Base-by-base conservation (phyloP, 1,140 invertebrate species). In the Frieseomelitta varia region DNA sequence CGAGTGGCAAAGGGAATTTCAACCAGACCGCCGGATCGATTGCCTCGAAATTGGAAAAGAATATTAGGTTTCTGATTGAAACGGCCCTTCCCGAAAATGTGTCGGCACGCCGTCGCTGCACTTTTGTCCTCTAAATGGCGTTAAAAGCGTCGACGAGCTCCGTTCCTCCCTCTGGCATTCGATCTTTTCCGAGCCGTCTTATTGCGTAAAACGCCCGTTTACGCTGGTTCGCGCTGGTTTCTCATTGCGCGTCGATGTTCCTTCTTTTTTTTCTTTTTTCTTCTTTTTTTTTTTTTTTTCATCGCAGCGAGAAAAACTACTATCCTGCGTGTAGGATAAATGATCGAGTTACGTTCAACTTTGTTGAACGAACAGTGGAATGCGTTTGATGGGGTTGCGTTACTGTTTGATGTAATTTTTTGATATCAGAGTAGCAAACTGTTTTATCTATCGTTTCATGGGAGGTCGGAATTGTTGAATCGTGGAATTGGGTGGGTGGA, bases 1-100 rank as follows among this genome's bases (percentile, higher is more conserved):
- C 80, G 72, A 63, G 81, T 73, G 80, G 87, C 80, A 89, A 89
- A 92, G 91, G 90, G 92, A 92, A 93, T 93, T 93, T 92, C 91
- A 91, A 90, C 85, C 88, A 90, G 91, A 92, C 91, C 90, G 73
- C 91, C 86, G 91, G 91, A 92, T 92, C 91, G 91, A 93, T 93
- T 90, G 90, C 90, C 90, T 67, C 87, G 88, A 89, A 89, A 89
- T 89, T 89, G 91, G 85, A 93, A 92, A 91, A 91, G 90, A 91
- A 91, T 89, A 86, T 92, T 92, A 89, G 90, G 89, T 92, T 92
- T 92, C 91, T 91, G 90, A 92, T 91, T 90, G 89, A 89, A 90
- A 90, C 91, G 86, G 79, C 80, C 82, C 79, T 87, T 81, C 85
- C 17, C 87, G 87, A 88, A 89, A 89, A 89, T 89, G 82, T 87